Percentiles rank a stretch among this genome's conserved stretches.
These are phyloP conservation scores for Phrynosoma blainvillii DNA, from an alignment of 2,113 vertebrate genomes.

Conservation along the genomic window DNA sequence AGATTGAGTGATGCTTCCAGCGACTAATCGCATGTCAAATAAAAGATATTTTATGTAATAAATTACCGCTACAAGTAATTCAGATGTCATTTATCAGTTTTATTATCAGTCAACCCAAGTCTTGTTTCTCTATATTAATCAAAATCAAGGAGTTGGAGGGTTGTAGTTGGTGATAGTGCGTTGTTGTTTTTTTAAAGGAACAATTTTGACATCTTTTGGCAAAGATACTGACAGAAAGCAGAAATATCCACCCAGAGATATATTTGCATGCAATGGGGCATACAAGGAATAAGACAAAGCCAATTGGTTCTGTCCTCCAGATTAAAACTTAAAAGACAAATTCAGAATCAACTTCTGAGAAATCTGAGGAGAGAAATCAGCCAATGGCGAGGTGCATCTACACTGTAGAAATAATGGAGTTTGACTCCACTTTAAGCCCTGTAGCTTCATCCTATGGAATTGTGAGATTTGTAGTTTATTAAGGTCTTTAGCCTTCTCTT, in stretches of 20 bases:
- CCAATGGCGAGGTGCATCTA: no score
- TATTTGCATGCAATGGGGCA: background rate
- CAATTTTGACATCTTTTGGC: slow-evolving; percentile 82
- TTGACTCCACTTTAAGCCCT: no score
- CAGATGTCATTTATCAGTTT: slow-evolving; percentile 90
- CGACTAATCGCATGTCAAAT: slow-evolving; percentile 91
- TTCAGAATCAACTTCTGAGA: background rate
- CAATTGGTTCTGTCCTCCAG: background rate
- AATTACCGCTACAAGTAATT: slow-evolving; percentile 89
- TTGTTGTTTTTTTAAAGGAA: slow-evolving; percentile 53
- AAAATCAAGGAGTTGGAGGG: slow-evolving; percentile 76
- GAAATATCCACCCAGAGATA: slow-evolving; percentile 6
- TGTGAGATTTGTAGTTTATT: no score
- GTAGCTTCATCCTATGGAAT: no score
- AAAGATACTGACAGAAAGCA: slow-evolving; percentile 68
- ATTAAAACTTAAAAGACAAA: background rate
- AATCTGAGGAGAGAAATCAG: no score
- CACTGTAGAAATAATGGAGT: no score
- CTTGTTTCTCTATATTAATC: slow-evolving; percentile 88
- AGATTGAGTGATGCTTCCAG: slow-evolving; percentile 86
- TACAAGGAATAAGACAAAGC: background rate
- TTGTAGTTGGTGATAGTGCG: slow-evolving; percentile 7
- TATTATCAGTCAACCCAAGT: slow-evolving; percentile 89
- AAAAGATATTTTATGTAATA: slow-evolving; percentile 91
- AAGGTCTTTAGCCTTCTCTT: no score